Evolutionary conservation across 2,113 vertebrate genomes (phyloP), one percentile per base, ranked within the genome.

Genomic region (Dasyornis broadbenti): DNA sequence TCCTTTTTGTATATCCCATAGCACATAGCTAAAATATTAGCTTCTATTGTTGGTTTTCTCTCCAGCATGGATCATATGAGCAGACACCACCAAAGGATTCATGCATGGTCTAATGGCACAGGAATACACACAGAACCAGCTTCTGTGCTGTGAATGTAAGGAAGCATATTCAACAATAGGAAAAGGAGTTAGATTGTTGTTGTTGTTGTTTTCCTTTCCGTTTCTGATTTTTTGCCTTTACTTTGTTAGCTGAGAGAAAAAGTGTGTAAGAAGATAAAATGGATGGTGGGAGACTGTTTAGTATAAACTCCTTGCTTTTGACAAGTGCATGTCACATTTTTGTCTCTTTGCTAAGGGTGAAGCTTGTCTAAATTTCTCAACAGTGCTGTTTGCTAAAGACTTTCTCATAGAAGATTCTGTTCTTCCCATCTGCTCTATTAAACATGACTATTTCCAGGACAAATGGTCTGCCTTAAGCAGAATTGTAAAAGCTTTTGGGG

Each of bases 21-120:
- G 65, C 52, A 69, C 21, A 79, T 10, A 52, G 6, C 37, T 92
- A 73, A 82, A 94, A 70, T 88, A 84, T 59, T 87, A 92, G 52
- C 22, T 70, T 91, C 20, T n/a, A 42, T 24, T 63, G 64, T 81
- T 76, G 65, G n/a, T 60, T 82, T 89, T 75, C 59, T 83, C n/a
- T 64, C 42, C 90, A 86, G 63, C 59, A 61, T 28, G 64, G 82
- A 22, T 23, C 37, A 21, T 16, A 50, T 26, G 56, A 87, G 66
- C 40, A 84, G 50, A 59, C 13, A 26, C 17, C 50, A 84, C 50
- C 65, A 86, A 82, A 80, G 76, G 33, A 69, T 44, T 82, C 84
- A 33, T 39, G 68, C 3, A 9, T 79, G 30, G 53, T 87, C 39
- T 64, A 26, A 83, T 23, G 60, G 42, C 42, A 52, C 47, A 81